These are phyloP conservation scores for Serripes groenlandicus DNA, from an alignment of 2,888 invertebrate genomes.

Conservation along the genomic window DNA sequence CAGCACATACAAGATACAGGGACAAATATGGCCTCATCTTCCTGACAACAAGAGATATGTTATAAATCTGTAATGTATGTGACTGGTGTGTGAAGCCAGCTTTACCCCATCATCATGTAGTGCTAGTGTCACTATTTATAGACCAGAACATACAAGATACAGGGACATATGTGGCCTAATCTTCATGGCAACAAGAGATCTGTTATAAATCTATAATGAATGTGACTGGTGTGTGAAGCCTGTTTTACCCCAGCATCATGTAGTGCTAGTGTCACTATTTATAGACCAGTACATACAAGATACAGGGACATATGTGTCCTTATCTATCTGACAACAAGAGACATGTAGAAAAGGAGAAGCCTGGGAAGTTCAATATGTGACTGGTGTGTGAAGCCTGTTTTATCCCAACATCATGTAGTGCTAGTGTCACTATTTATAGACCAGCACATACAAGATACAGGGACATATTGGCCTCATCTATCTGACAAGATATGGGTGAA, in stretches of 20 bases:
- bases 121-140: too few species aligned
- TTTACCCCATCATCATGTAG: constrained; percentile 28
- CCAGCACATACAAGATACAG: constrained; percentile 21
- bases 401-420: constrained; percentile 33
- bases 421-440: not conserved
- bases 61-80: too few species aligned
- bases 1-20: constrained; percentile 27
- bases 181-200: too few species aligned
- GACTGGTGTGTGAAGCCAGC: too few species aligned
- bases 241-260: constrained; percentile 27
- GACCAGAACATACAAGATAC: constrained; percentile 29
- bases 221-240: too few species aligned
- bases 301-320: not conserved
- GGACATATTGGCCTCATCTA: not conserved
- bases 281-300: not conserved
- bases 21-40: not conserved
- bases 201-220: too few species aligned
- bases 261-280: constrained; percentile 17
- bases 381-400: not conserved
- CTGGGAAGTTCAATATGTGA: too few species aligned
- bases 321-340: not conserved
- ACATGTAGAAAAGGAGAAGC: not conserved
- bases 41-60: too few species aligned
- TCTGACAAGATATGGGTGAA: too few species aligned
- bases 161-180: too few species aligned